These are phyloP conservation scores for Hephaestus fuliginosus DNA, from an alignment of 2,797 vertebrate genomes.

Conservation along the genomic window DNA sequence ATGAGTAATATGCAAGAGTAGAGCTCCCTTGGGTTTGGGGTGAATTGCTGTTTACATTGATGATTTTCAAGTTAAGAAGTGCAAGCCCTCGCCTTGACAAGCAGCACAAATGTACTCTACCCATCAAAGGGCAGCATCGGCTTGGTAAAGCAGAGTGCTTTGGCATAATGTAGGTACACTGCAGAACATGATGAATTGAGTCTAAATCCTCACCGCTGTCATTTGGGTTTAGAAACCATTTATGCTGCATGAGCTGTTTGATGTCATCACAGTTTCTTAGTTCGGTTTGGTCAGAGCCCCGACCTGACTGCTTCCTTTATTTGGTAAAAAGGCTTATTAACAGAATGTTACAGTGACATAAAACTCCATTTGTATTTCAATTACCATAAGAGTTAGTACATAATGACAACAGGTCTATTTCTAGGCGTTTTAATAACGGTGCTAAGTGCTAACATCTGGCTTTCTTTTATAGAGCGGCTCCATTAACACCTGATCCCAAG, in stretches of 20 bases:
- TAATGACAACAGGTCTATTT: not conserved
- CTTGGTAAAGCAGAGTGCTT: not conserved
- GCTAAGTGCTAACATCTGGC: not conserved
- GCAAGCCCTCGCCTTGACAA: conserved; percentile 12
- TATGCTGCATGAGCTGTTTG: conserved; percentile 1
- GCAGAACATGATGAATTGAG: conserved; percentile 12
- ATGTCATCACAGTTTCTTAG: not conserved
- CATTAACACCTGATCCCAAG: conserved; percentile 14
- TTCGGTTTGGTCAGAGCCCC: not conserved
- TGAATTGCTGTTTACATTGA: conserved; percentile 27
- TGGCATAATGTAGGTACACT: not conserved
- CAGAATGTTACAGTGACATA: not conserved
- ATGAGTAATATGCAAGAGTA: not conserved
- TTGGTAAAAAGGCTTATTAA: not conserved
- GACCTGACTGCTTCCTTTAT: not conserved
- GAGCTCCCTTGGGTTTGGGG: not conserved
- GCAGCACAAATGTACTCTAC: conserved; percentile 24
- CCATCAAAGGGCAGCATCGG: not conserved
- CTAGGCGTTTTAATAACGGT: not conserved
- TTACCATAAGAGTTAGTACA: not conserved
- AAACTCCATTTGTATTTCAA: not conserved
- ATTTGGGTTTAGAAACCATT: conserved; percentile 13
- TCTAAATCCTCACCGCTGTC: conserved; percentile 1
- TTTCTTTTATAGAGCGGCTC: conserved; percentile 11
- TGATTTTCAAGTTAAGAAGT: conserved; percentile 3